Base-by-base conservation (phyloP, 2,113 vertebrate genomes). In the Prinia subflava region DNA sequence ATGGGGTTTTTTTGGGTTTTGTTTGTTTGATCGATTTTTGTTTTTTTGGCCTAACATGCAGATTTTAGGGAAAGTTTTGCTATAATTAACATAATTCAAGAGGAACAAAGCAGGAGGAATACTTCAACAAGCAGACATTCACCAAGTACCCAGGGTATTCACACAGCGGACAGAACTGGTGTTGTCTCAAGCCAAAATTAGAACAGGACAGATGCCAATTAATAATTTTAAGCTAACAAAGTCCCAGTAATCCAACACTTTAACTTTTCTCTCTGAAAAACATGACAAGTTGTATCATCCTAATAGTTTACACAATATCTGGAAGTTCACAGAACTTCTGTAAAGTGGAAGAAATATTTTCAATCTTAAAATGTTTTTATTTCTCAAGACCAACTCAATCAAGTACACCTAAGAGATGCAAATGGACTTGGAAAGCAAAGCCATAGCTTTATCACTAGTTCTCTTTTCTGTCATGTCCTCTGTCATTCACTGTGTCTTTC, bases 1-100 rank as follows among this genome's bases (percentile, higher is more conserved):
- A 10, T 31, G 16, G 21, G 1, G 4, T 2, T 37, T 37, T 33
- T 33, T 4, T 44, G 6, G 15, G 2, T 13, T 13, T n/a, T 44
- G 10, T 30, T 37, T n/a, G 8, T 7, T 62, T 49, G 10, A 2
- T 41, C 23, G 18, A 3, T 24, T 56, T 24, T 30, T 31, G 15
- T 9, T 33, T 9, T n/a, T 35, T 41, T 28, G 7, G 4, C 9
- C 55, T 4, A 81, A 31, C 23, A 31, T 35, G 4, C 3, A 65
- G 10, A 2, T 67, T 89, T 71, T 15, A 49, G 9, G 60, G 39
- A n/a, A 67, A 31, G 30, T 55, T 83, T 71, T 4, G 9, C 4
- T 62, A 44, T 12, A 27, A 13, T 14, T 71, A 59, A 50, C 3
- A 1, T 22, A 57, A 17, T 39, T 44, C 13, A 73, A 69, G 11